Evolutionary conservation across 2,797 vertebrate species (phyloP).

Genomic region (Carcharodon carcharias): DNA sequence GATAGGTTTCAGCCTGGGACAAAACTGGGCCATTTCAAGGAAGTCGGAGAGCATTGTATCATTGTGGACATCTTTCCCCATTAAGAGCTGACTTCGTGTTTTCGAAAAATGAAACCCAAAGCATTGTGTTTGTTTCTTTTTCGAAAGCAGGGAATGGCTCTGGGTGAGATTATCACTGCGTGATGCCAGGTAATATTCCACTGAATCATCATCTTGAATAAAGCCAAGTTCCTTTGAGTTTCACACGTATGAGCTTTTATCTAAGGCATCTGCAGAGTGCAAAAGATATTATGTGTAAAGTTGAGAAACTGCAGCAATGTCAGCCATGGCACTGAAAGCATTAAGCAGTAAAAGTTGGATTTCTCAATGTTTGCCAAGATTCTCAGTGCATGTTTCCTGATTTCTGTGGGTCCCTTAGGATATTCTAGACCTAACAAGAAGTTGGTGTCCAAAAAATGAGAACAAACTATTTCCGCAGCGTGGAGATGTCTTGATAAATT

Average conservation of each 20-base stretch:
- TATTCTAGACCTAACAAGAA: not conserved
- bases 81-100: not conserved
- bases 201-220: not conserved
- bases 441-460: not conserved
- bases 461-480: not conserved
- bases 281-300: not conserved
- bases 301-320: not conserved
- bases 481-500: not conserved
- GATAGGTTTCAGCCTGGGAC: not conserved
- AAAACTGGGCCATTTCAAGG: not conserved
- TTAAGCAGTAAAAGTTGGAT: not conserved
- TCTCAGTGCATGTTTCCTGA: not conserved
- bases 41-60: not conserved
- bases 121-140: not conserved
- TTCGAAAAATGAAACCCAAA: not conserved
- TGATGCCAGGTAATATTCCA: not conserved
- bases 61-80: not conserved
- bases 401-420: not conserved
- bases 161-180: too few species aligned
- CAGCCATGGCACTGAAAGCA: not conserved
- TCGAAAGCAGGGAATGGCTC: not conserved
- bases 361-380: not conserved
- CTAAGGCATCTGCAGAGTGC: not conserved
- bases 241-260: not conserved
- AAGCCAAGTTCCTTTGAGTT: not conserved